A percentile compares a stretch with the other conserved stretches of the same genome.
Conservation (phyloP, 2,113 vertebrate genomes). For the Columbina picui region DNA sequence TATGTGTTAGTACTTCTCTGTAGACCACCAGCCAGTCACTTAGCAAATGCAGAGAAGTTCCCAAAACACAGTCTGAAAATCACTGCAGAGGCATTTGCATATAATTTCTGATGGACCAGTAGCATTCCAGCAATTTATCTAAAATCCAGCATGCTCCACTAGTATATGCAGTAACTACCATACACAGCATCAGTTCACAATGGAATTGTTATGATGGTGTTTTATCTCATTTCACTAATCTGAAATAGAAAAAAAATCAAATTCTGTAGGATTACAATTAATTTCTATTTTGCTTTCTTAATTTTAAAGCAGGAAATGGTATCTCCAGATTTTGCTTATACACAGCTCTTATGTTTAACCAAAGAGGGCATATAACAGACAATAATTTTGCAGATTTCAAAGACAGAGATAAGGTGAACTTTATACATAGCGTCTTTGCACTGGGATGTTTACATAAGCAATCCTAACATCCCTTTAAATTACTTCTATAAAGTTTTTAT, state of each 20-base stretch:
- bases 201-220: not conserved
- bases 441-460: not conserved
- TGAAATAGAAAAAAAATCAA: not conserved
- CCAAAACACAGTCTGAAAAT: constrained; percentile 7
- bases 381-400: not conserved
- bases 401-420: not conserved
- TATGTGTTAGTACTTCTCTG: not conserved
- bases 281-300: not conserved
- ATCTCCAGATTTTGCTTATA: not conserved
- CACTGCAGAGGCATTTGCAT: constrained; percentile 19
- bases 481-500: not conserved
- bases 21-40: not conserved
- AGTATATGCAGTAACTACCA: not conserved
- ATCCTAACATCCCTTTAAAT: not conserved
- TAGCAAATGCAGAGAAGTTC: not conserved
- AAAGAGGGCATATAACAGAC: not conserved
- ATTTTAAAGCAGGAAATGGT: not conserved
- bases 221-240: not conserved
- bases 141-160: not conserved
- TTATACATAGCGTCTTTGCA: not conserved
- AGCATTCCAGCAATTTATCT: not conserved
- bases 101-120: not conserved
- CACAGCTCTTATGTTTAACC: not conserved
- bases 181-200: not conserved
- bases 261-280: not conserved